These are phyloP conservation scores for Sitta europaea DNA, from an alignment of 2,113 vertebrate genomes.

Conservation along the genomic window DNA sequence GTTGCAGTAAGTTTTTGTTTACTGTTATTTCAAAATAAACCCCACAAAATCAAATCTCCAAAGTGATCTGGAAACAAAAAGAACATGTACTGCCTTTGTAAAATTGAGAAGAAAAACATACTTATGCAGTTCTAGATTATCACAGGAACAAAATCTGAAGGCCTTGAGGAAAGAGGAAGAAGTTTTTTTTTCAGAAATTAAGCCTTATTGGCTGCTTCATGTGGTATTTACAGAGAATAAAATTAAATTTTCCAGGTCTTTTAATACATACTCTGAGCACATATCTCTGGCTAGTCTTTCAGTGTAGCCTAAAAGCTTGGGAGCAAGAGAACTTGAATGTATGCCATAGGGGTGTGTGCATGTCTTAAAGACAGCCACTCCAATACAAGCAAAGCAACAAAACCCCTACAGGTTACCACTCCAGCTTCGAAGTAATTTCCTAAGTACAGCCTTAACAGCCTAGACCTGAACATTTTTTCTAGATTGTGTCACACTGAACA, in stretches of 20 bases:
- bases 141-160: not conserved
- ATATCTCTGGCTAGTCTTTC: not conserved
- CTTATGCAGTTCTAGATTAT: not conserved
- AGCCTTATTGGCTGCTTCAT: not conserved
- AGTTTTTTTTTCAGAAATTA: not conserved
- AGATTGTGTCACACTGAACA: not conserved
- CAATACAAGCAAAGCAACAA: not conserved
- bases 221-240: not conserved
- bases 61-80: not conserved
- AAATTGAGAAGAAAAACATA: not conserved
- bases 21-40: not conserved
- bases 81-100: not conserved
- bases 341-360: not conserved
- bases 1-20: not conserved
- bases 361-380: not conserved
- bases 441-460: not conserved
- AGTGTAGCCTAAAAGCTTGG: not conserved
- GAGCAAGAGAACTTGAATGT: not conserved
- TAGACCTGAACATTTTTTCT: not conserved
- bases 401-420: not conserved
- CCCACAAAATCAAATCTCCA: not conserved
- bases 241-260: not conserved
- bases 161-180: not conserved
- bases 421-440: not conserved
- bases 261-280: not conserved